Evolutionary conservation across 2,797 vertebrate genomes (phyloP), one percentile per base, ranked within the genome.

Genomic region (Coilia nasus): DNA sequence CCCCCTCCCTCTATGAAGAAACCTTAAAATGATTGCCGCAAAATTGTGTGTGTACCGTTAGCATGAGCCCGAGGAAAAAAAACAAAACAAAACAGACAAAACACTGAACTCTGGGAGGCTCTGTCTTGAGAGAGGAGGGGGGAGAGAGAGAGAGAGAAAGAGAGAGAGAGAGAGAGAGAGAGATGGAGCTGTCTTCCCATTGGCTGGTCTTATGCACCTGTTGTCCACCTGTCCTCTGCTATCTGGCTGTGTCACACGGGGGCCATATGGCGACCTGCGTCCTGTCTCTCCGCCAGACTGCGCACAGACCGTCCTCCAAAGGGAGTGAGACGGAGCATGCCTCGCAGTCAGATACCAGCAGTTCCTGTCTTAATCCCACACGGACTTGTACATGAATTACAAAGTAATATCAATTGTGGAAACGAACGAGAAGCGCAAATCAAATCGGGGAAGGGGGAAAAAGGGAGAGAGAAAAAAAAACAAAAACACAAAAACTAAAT

Each of bases 301-400:
- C 85, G n/a, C 71, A 88, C 87, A 89, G 88, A 94, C 88, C 90
- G 75, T 91, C 91, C 90, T 90, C 92, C 91, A 89, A 81, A 85
- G 84, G 75, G 81, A 82, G 78, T 84, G 67, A 82, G 46, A 89
- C 54, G 57, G 83, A 88, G 84, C 87, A 86, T 90, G 91, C 89
- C 92, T 93, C 91, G 83, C 90, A 93, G 93, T 92, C 90, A 89
- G 92, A 93, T 93, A 93, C 94, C 92, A 95, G 94, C 94, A 94
- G 93, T 92, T 85, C 82, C 92, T 82, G 87, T 90, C 88, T 82
- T 47, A 59, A 80, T 88, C 83, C 86, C 83, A 87, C 86, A 90
- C 84, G 28, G 81, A 90, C 92, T 89, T 92, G 89, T 90, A 92
- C 83, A 91, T 89, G 91, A 89, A 91, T 90, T 91, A 91, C 71